Percentiles rank a stretch among this genome's conserved stretches.
These are phyloP conservation scores for Leptodirus hochenwartii DNA, from an alignment of 2,888 invertebrate species.

Conservation along the genomic window DNA sequence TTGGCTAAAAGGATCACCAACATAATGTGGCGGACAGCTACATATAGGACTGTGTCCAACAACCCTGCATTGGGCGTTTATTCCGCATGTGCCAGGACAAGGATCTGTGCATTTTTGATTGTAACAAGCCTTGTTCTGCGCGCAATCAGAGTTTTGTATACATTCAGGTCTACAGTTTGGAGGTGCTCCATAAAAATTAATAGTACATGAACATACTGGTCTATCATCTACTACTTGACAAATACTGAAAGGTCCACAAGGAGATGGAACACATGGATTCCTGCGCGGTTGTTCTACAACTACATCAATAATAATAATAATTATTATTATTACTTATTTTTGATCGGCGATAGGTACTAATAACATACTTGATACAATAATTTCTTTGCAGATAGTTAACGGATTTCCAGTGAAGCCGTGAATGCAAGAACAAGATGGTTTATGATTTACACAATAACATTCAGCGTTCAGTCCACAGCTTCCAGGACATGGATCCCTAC, in stretches of 20 bases:
- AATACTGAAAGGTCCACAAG: conserved; percentile 62
- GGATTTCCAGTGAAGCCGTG: conserved; percentile 68
- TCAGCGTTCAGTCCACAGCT: conserved; percentile 66
- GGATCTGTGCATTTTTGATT: conserved; percentile 63
- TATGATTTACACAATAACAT: conserved; percentile 65
- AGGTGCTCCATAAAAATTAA: conserved; percentile 54
- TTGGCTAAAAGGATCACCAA: conserved; percentile 61
- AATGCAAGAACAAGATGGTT: conserved; percentile 62
- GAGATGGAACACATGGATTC: conserved; percentile 58
- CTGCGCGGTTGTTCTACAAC: conserved; percentile 27
- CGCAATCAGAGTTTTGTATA: conserved; percentile 60
- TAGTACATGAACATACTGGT: conserved; percentile 59
- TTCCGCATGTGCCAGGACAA: conserved; percentile 58
- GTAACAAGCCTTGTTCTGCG: conserved; percentile 54
- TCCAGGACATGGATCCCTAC: conserved; percentile 65
- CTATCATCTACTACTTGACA: conserved; percentile 52
- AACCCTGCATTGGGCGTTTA: conserved; percentile 59
- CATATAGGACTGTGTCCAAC: conserved; percentile 67
- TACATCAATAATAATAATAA: no score
- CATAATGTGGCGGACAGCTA: conserved; percentile 46
- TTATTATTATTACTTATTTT: no score
- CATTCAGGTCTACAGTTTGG: conserved; percentile 64
- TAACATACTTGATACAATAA: no score
- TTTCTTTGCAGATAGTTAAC: conserved; percentile 28
- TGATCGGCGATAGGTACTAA: no score